A percentile compares a stretch with the other conserved stretches of the same genome.
phyloP scores from a whole-genome alignment of 2,113 vertebrate species.

The Chlorocebus sabaeus region DNA sequence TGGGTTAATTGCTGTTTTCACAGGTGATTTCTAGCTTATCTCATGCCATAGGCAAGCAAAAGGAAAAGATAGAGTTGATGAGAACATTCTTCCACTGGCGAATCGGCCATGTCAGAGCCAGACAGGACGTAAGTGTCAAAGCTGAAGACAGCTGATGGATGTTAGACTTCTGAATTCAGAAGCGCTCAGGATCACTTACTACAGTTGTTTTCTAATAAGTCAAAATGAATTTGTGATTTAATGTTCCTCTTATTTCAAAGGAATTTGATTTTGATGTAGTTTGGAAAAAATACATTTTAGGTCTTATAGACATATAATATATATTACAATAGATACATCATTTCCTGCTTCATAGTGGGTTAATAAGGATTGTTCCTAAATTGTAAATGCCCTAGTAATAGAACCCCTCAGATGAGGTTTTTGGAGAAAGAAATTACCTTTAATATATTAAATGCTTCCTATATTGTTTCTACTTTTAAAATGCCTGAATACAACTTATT shows the following conservation, averaged over 20 bases:
- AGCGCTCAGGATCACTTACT: background rate
- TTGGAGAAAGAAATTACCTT: background rate
- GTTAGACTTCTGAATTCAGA: conserved; percentile 50
- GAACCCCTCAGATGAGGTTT: background rate
- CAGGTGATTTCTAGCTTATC: conserved; percentile 93
- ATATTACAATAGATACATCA: background rate
- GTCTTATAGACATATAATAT: background rate
- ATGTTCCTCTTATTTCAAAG: conserved; percentile 21
- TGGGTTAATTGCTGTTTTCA: conserved; percentile 48
- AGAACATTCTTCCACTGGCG: conserved; percentile 91
- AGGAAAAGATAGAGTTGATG: conserved; percentile 91
- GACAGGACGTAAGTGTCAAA: conserved; percentile 88
- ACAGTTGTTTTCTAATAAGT: conserved; percentile 10
- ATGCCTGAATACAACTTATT: background rate
- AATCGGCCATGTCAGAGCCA: conserved; percentile 85
- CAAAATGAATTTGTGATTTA: conserved; percentile 23
- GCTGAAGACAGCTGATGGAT: background rate
- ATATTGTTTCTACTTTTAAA: conserved; percentile 23
- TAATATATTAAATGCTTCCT: background rate
- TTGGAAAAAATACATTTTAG: background rate
- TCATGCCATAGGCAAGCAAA: conserved; percentile 90
- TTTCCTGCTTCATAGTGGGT: background rate
- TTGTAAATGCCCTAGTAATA: background rate
- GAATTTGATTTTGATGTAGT: conserved; percentile 6
- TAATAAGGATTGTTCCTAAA: background rate